A percentile compares a stretch with the other conserved stretches of the same genome.
Evolutionary conservation across 2,888 invertebrate genomes (phyloP).

Genomic region (Mesorhabditis belari): DNA sequence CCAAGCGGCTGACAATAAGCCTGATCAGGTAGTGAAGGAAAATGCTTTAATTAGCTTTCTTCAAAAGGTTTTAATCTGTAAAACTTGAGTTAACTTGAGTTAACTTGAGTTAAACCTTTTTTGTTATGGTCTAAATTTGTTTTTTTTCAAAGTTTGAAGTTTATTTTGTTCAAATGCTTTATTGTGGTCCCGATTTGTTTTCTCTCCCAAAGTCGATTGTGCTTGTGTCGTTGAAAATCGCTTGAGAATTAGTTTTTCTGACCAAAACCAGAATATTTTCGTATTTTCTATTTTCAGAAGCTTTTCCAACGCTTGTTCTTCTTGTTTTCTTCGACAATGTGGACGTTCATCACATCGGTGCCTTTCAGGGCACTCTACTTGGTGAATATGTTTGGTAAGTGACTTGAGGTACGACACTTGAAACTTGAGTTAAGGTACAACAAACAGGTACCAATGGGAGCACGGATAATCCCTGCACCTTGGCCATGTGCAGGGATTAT

Average conservation of each 20-base stretch:
- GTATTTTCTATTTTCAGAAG: slow-evolving; percentile 25
- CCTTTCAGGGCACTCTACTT: slow-evolving; percentile 48
- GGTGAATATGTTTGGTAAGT: slow-evolving; percentile 21
- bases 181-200: background rate
- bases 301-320: slow-evolving; percentile 50
- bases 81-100: no score
- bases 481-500: no score
- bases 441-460: no score
- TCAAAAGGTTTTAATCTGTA: no score
- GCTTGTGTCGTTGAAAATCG: background rate
- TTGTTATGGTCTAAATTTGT: no score
- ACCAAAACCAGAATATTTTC: background rate
- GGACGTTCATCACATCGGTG: slow-evolving; percentile 51
- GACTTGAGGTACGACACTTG: no score
- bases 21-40: no score
- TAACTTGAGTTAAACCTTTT: no score
- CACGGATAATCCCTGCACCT: no score
- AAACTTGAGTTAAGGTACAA: no score
- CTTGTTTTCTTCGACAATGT: slow-evolving; percentile 49
- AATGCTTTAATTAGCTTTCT: no score
- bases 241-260: background rate
- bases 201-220: background rate
- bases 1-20: no score
- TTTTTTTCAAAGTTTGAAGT: background rate
- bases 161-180: background rate